These are phyloP conservation scores for Oophaga pumilio DNA, from an alignment of 2,113 vertebrate species.

Conservation along the genomic window DNA sequence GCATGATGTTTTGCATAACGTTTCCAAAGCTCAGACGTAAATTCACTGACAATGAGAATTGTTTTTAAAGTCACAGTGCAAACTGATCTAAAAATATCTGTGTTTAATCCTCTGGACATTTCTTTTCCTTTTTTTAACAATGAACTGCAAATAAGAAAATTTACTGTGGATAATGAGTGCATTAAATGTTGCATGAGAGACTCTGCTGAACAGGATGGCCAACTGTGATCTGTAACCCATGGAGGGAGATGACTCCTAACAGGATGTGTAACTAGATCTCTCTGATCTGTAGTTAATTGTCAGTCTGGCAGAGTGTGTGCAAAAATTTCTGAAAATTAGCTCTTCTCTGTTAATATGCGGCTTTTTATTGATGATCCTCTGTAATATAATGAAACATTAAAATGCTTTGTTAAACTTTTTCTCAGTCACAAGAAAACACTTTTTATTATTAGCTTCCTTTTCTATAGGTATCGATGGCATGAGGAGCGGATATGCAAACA, in stretches of 20 bases:
- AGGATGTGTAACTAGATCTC: conserved; percentile 52
- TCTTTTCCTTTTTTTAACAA: conserved; percentile 20
- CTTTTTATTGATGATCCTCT: neutral
- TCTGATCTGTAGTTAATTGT: conserved; percentile 46
- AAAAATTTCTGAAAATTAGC: conserved; percentile 18
- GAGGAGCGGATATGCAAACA: neutral
- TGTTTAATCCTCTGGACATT: conserved; percentile 6
- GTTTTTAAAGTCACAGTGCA: conserved; percentile 13
- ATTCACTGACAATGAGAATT: neutral
- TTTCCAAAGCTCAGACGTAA: neutral
- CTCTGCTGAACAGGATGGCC: conserved; percentile 40
- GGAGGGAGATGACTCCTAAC: conserved; percentile 39
- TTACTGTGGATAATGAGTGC: conserved; percentile 36
- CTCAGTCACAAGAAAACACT: neutral
- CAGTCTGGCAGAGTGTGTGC: neutral
- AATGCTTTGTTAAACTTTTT: neutral
- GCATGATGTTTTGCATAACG: neutral
- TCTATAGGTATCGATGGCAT: neutral
- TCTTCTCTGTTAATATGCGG: neutral
- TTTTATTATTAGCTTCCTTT: neutral
- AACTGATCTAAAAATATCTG: conserved; percentile 32
- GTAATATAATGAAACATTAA: neutral
- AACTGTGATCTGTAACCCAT: conserved; percentile 49
- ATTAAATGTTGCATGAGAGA: conserved; percentile 50
- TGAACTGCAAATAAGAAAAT: conserved; percentile 34